Evolutionary conservation across 2,888 invertebrate genomes (phyloP).

Genomic region (Melipona beecheii): DNA sequence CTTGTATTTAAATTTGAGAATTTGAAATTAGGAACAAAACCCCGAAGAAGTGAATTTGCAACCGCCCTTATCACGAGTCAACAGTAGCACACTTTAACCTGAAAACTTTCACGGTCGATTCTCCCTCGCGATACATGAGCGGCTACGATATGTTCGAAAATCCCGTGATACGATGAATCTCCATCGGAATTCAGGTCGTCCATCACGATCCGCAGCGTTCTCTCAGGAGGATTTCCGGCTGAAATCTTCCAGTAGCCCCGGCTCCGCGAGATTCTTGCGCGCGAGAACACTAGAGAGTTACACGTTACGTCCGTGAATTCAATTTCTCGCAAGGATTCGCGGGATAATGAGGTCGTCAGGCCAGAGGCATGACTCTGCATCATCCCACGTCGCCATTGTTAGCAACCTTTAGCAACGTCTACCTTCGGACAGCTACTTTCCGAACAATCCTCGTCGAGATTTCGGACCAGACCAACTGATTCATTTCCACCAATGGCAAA

Average conservation of each 20-base stretch:
- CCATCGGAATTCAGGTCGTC: slow-evolving; percentile 44
- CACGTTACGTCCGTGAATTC: slow-evolving; percentile 24
- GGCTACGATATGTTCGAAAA: not conserved
- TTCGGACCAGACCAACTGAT: not conserved
- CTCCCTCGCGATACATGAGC: not conserved
- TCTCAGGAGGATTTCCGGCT: slow-evolving; percentile 44
- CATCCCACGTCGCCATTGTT: too few species aligned
- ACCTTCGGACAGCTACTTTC: not conserved
- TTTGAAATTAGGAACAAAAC: too few species aligned
- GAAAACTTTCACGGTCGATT: slow-evolving; percentile 21
- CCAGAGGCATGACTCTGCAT: not conserved
- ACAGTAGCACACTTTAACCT: slow-evolving; percentile 2
- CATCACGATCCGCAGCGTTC: slow-evolving; percentile 43
- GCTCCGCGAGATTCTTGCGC: slow-evolving; percentile 1
- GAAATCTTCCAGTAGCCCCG: slow-evolving; percentile 20
- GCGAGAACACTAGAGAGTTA: not conserved
- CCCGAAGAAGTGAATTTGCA: too few species aligned
- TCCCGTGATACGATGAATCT: slow-evolving; percentile 23
- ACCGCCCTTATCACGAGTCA: not conserved
- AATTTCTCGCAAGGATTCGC: slow-evolving; percentile 28
- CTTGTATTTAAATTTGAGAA: too few species aligned
- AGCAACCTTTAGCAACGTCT: not conserved
- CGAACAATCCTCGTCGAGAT: not conserved
- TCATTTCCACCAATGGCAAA: slow-evolving; percentile 19
- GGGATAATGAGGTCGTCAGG: not conserved